Percentiles rank a stretch among this genome's conserved stretches.
Evolutionary conservation across 2,888 invertebrate species (phyloP).

Genomic region (Erebia epiphron): DNA sequence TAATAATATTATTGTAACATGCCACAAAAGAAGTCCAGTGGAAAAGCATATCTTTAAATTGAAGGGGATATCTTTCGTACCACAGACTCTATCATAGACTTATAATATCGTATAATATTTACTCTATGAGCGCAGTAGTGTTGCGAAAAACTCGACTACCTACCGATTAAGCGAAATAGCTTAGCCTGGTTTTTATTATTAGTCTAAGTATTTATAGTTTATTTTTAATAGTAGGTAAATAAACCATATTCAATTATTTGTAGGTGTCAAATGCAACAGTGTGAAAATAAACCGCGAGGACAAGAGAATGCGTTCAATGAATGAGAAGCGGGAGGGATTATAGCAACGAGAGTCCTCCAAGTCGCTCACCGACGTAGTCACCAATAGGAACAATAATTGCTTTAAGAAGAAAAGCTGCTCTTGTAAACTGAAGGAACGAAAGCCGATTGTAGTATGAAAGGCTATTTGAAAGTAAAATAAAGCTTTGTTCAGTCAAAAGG

Average conservation of each 20-base stretch:
- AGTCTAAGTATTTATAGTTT: too few species aligned
- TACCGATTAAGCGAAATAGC: too few species aligned
- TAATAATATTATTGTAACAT: too few species aligned
- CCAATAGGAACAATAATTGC: constrained; percentile 55
- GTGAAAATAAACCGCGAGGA: constrained; percentile 43
- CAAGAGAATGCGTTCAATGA: constrained; percentile 43
- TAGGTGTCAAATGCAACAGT: constrained; percentile 47
- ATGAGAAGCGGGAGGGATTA: constrained; percentile 64
- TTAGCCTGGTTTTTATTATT: too few species aligned
- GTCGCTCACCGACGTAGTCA: constrained; percentile 62
- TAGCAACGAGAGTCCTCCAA: constrained; percentile 72
- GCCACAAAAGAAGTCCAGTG: too few species aligned
- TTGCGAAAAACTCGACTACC: too few species aligned
- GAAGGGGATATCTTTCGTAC: too few species aligned
- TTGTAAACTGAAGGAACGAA: constrained; percentile 69
- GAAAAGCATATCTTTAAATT: too few species aligned
- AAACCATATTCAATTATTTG: background rate
- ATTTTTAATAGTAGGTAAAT: too few species aligned
- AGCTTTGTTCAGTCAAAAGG: background rate
- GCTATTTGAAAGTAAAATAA: background rate
- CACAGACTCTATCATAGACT: too few species aligned
- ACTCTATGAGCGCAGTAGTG: too few species aligned
- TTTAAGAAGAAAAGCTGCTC: constrained; percentile 72
- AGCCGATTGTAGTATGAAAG: constrained; percentile 65
- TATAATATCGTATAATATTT: too few species aligned